A percentile compares a stretch with the other conserved stretches of the same genome.
Evolutionary conservation across 2,113 vertebrate genomes (phyloP).

Genomic region (Pavo muticus): DNA sequence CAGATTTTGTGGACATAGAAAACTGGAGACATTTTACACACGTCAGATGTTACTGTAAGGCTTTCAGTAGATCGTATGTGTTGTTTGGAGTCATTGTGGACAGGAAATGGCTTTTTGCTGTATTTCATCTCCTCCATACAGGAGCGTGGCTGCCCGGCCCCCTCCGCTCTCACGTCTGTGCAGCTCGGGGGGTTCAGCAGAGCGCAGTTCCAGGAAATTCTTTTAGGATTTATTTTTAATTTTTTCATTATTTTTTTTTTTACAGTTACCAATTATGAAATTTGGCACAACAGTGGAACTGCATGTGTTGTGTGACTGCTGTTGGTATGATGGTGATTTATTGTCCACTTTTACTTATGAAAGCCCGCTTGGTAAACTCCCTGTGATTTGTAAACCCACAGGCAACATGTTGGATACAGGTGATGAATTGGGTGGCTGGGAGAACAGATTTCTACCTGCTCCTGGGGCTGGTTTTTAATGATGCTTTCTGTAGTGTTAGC

Average conservation of each 20-base stretch:
- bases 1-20: not conserved
- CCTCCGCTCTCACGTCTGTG: not conserved
- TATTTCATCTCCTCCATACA: not conserved
- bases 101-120: not conserved
- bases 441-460: not conserved
- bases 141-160: not conserved
- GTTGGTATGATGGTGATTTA: not conserved
- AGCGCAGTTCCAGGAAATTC: not conserved
- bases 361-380: conserved; percentile 3
- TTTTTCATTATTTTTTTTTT: not conserved
- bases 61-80: not conserved
- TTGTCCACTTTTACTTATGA: not conserved
- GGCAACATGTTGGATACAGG: not conserved
- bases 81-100: not conserved
- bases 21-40: not conserved
- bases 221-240: not conserved
- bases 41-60: not conserved
- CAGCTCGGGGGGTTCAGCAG: not conserved
- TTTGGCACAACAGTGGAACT: conserved; percentile 30
- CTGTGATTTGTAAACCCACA: conserved; percentile 20
- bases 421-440: not conserved
- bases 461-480: not conserved
- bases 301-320: not conserved
- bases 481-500: not conserved
- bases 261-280: not conserved